phyloP scores from a whole-genome alignment of 2,113 vertebrate species.

The Lampris incognitus region DNA sequence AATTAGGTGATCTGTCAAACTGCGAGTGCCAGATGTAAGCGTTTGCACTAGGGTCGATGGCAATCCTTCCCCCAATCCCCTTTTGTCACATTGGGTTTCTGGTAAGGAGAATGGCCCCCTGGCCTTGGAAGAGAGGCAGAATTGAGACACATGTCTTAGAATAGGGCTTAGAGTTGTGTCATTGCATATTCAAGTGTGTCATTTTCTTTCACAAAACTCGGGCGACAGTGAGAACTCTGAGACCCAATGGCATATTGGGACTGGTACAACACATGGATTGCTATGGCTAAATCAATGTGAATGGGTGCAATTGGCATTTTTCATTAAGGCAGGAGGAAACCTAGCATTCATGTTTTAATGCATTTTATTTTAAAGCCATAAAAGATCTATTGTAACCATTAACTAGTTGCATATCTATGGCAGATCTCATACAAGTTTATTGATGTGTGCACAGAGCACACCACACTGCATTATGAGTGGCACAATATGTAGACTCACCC shows the following conservation, averaged over 20 bases:
- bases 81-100: constrained; percentile 75
- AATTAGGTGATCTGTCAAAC: constrained; percentile 86
- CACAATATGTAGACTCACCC: background rate
- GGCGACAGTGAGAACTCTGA: constrained; percentile 23
- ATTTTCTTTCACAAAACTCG: constrained; percentile 28
- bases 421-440: background rate
- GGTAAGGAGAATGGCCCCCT: constrained; percentile 53
- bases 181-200: constrained; percentile 49
- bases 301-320: background rate
- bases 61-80: constrained; percentile 74
- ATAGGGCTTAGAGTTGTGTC: constrained; percentile 66
- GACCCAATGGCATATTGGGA: constrained; percentile 1
- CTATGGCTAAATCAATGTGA: background rate
- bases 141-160: no score
- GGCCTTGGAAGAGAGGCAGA: constrained; percentile 47
- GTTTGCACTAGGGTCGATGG: constrained; percentile 78
- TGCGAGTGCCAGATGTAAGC: constrained; percentile 79
- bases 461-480: background rate
- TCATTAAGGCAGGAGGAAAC: background rate
- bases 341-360: background rate
- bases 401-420: background rate
- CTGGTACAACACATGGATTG: background rate
- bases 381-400: background rate
- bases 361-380: constrained; percentile 14
- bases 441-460: background rate